Evolutionary conservation across 2,888 invertebrate genomes (phyloP).

Genomic region (Eugnorisma glareosa): DNA sequence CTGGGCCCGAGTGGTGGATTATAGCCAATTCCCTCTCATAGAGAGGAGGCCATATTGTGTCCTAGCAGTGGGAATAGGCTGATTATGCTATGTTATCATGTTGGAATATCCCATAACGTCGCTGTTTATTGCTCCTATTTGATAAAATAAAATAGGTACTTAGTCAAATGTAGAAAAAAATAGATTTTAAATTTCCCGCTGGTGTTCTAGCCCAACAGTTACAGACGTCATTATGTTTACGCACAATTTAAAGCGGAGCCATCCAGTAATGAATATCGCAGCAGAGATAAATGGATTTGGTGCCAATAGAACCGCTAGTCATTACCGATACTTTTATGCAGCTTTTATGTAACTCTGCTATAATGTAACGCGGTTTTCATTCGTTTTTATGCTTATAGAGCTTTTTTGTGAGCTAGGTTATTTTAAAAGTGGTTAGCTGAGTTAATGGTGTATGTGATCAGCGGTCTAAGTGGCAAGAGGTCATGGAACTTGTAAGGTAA

Average conservation of each 20-base stretch:
- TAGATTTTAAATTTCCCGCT: slow-evolving; percentile 28
- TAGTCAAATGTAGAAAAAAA: not conserved
- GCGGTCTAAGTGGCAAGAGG: not conserved
- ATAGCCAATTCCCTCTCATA: too few species aligned
- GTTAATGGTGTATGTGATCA: slow-evolving; percentile 14
- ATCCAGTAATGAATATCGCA: slow-evolving; percentile 77
- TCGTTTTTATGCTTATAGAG: slow-evolving; percentile 33
- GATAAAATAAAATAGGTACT: too few species aligned
- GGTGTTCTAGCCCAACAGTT: slow-evolving; percentile 66
- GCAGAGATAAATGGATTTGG: slow-evolving; percentile 78
- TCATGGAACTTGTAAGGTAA: not conserved
- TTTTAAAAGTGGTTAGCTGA: not conserved
- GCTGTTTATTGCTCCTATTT: too few species aligned
- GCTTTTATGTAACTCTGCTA: slow-evolving; percentile 44
- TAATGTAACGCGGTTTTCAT: slow-evolving; percentile 40
- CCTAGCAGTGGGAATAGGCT: too few species aligned
- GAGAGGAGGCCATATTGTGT: too few species aligned
- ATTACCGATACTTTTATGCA: slow-evolving; percentile 59
- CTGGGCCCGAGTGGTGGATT: too few species aligned
- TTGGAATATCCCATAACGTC: too few species aligned
- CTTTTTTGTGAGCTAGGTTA: slow-evolving; percentile 32
- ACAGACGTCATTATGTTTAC: slow-evolving; percentile 81
- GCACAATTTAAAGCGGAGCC: slow-evolving; percentile 81
- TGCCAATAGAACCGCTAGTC: slow-evolving; percentile 72
- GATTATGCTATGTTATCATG: too few species aligned